Evolutionary conservation across 2,797 vertebrate species (phyloP), one percentile per base, ranked within the genome.

Genomic region (Gadopsis marmoratus): DNA sequence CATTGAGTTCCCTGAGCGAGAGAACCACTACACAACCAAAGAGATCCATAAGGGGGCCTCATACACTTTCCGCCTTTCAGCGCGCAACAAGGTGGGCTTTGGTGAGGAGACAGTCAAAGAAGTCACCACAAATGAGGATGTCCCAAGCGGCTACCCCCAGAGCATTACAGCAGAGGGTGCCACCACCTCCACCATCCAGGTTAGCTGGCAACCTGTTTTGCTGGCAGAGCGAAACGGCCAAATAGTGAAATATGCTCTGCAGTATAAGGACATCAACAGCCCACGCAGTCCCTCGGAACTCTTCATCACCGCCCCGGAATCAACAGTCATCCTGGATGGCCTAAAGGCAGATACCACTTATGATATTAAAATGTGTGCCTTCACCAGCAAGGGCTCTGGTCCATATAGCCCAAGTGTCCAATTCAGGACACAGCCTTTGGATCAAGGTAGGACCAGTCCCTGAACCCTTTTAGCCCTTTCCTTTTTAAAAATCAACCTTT

Each of bases 351-450:
- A 99, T 95, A 99, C 98, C 86, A 99, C 98, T 91, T 99, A 99
- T 60, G 98, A 99, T 97, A 99, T 99, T 96, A 99, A 99, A 99
- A 97, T 99, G 96, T 97, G 98, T 96, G 98, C 98, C 95, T 97
- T 99, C 94, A 99, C 97, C 96, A 98, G 96, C 97, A 99, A 98
- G 96, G 98, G 98, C 93, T 96, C 97, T 81, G 98, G 98, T 95
- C 97, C 98, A 87, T 99, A 98, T 98, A 99, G 98, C 96, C 98
- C 98, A 93, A 99, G 97, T 97, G 97, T 99, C 96, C 98, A 99
- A 95, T 98, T 99, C 96, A 98, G 98, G 96, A 99, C 98, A 95
- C 97, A 99, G 91, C 97, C 98, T 85, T 95, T 99, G 95, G 97
- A 99, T 97, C 98, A 99, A 99, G 98, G 98, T 99, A 99, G 97